Evolutionary conservation across 2,888 invertebrate genomes (phyloP).

Genomic region (Diloba caeruleocephala): DNA sequence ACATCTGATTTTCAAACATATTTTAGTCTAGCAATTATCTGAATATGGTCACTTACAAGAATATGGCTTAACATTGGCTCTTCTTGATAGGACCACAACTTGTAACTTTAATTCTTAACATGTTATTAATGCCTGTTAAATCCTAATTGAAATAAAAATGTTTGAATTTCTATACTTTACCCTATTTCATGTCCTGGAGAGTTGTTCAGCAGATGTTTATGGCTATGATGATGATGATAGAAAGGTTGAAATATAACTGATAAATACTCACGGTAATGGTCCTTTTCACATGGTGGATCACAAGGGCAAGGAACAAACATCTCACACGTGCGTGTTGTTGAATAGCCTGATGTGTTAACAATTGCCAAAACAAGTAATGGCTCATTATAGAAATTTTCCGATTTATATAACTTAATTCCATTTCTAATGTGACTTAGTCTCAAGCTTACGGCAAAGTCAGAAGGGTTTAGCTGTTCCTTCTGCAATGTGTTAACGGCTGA

Average conservation of each 20-base stretch:
- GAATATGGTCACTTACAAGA: no score
- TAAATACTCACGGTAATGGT: slow-evolving; percentile 77
- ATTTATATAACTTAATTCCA: slow-evolving; percentile 68
- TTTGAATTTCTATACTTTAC: no score
- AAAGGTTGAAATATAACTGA: slow-evolving; percentile 1
- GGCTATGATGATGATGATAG: no score
- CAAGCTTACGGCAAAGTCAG: slow-evolving; percentile 75
- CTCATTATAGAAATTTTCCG: slow-evolving; percentile 70
- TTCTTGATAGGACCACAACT: no score
- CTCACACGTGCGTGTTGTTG: slow-evolving; percentile 65
- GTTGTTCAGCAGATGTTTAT: no score
- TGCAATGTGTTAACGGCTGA: slow-evolving; percentile 73
- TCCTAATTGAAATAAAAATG: neutral
- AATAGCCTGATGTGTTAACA: slow-evolving; percentile 68
- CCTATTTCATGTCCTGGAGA: no score
- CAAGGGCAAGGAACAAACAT: slow-evolving; percentile 69
- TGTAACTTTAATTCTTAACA: no score
- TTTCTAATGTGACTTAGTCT: slow-evolving; percentile 54
- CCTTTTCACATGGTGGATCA: slow-evolving; percentile 70
- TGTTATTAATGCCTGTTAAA: no score
- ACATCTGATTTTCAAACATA: no score
- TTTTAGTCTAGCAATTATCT: no score
- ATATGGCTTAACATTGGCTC: no score
- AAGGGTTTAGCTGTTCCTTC: slow-evolving; percentile 71
- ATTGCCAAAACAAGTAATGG: slow-evolving; percentile 77